Base-by-base conservation (phyloP, 2,113 vertebrate genomes). In the Apteryx owenii region DNA sequence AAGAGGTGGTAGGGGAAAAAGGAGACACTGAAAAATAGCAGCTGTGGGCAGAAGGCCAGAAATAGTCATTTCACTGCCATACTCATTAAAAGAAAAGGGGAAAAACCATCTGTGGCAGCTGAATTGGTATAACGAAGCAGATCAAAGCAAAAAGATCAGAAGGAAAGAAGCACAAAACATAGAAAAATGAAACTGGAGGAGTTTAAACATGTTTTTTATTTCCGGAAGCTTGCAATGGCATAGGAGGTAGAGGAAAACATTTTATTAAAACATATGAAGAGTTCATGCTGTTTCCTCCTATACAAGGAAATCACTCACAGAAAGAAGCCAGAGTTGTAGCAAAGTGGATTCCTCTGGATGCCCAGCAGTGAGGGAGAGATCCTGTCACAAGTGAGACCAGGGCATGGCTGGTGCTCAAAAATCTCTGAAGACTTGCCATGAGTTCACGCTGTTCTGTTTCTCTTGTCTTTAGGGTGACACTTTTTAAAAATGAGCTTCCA, bases 61-160 rank as follows among this genome's bases (percentile, higher is more conserved):
- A 71, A 29, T 69, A 83, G 62, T 81, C 17, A 62, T 97, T 97
- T 90, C 77, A 87, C 26, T 83, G 89, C 54, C 60, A 85, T 77
- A 69, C 51, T 68, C 90, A 64, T 93, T 94, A 91, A 83, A 92
- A 90, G 42, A 78, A 93, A 65, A 40, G 60, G 73, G 44, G 26
- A 14, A 23, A 50, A 95, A 82, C 2, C 92, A 95, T 95, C 92
- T 95, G 95, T 84, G 88, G 85, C 70, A 93, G 82, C 84, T 89
- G 85, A 93, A 83, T 95, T 89, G 53, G 25, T 90, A 70, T 91
- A 96, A 96, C 96, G 92, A 95, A 95, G 81, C 62, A 96, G 82
- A 97, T 95, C 90, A 94, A 96, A 97, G 96, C 40, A 80, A 83
- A 96, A 95, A 95, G 89, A 97, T 96, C 96, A 97, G 96, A 97